Evolutionary conservation across 1,140 invertebrate species (phyloP), one percentile per base, ranked within the genome.

Genomic region (Philotrypesis tridentata): DNA sequence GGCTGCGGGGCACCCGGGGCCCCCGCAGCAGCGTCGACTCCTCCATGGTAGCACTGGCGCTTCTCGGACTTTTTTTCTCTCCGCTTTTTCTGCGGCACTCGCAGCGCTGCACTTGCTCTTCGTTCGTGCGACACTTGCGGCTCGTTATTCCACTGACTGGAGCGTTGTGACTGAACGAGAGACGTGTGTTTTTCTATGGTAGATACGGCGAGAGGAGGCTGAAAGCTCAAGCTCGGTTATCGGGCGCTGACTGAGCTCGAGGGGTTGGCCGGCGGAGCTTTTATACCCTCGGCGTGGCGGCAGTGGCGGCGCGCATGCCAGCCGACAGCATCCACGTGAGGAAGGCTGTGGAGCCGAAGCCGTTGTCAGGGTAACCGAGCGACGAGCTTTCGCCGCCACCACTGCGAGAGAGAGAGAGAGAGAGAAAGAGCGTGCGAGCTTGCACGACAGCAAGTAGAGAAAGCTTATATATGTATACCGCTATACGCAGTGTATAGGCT

Each of bases 271-370:
- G 12, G 68, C 33, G 75, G 40, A 60, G 61, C 83, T 86, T 86
- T 79, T 86, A 86, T 86, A 86, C 55, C n/a, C 60, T 79, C 33
- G 70, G 55, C 68, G 23, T n/a, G n/a, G n/a, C n/a, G n/a, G n/a
- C n/a, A n/a, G 29, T 37, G 74, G 68, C 78, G 43, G 60, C 75
- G 85, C 85, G 85, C 85, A 86, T 86, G 85, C 81, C 43, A 48
- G 43, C 43, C 43, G 43, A 48, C 17, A 14, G 12, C 43, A n/a
- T 55, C 74, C 85, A 86, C 85, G 85, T 85, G 85, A 85, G 60
- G 68, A 23, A 65, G 80, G 31, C 17, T 55, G 21, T 55, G 33
- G 9, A n/a, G 48, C 48, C 21, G 48, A 55, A 82, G 63, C 65
- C 78, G 65, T 17, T 23, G 11, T 29, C 29, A 27, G 25, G 72